Base-by-base conservation (phyloP, 2,113 vertebrate species). In the Aspidoscelis tigris region DNA sequence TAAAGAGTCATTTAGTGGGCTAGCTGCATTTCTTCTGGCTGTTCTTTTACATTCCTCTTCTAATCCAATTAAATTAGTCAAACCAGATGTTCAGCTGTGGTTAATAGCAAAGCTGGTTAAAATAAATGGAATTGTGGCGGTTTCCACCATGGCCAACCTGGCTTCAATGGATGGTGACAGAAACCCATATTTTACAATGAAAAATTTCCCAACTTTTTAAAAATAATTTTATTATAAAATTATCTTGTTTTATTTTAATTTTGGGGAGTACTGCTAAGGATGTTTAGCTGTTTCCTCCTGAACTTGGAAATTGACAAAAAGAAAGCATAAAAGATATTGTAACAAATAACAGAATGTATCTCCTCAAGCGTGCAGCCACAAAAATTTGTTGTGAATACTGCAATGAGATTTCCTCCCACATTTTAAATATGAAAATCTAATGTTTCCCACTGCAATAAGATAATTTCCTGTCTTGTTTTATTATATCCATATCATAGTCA, bases 101-200 rank as follows among this genome's bases (percentile, higher is more conserved):
- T 20, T 26, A 91, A 83, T 85, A 66, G 73, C 75, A 82, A 89
- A 89, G 21, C 82, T 86, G 89, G 85, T 81, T 81, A n/a, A 89
- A 93, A 89, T 93, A 80, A 84, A 66, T 88, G 70, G 87, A 83
- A 20, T 22, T 68, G n/a, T 43, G 58, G 80, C 72, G 84, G 85
- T 91, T 89, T 66, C 80, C 85, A 80, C 21, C 20, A 84, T 81
- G 80, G 86, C 89, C 72, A 81, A 81, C 79, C 65, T 77, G 68
- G 76, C 86, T 50, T 44, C 69, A 53, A 53, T 86, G 79, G 9
- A 86, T 76, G 81, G 61, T 84, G 72, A 64, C 76, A 68, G 82
- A 88, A 93, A 86, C 7, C 7, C 6, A 0, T 76, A 86, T 82
- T 90, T 90, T 76, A 74, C 4, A 76, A n/a, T 7, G 8, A 1